phyloP scores from a whole-genome alignment of 2,888 invertebrate genomes.

The Auanema freiburgensis region DNA sequence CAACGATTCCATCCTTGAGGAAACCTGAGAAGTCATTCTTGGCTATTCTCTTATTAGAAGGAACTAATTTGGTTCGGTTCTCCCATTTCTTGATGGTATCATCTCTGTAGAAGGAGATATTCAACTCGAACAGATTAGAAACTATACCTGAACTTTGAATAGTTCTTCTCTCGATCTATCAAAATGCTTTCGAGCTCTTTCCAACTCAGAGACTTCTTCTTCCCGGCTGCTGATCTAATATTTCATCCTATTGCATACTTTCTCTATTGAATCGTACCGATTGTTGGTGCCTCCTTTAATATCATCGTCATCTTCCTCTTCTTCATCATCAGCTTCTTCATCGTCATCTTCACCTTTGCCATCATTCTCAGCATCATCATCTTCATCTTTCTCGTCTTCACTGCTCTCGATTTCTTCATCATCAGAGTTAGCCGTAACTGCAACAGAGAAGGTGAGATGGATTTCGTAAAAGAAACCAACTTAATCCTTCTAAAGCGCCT shows the following conservation, averaged over 20 bases:
- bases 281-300: conserved; percentile 16
- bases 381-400: conserved; percentile 45
- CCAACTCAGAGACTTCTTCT: conserved; percentile 10
- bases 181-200: conserved; percentile 11
- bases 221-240: no score
- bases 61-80: conserved; percentile 79
- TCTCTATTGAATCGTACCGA: no score
- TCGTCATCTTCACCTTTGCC: conserved; percentile 23
- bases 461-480: not conserved
- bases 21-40: conserved; percentile 70
- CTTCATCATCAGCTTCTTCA: conserved; percentile 16
- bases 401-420: conserved; percentile 58
- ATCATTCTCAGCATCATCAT: conserved; percentile 20
- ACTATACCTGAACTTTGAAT: conserved; percentile 31
- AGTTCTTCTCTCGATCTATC: conserved; percentile 18
- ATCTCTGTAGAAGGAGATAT: conserved; percentile 73
- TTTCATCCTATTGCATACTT: no score
- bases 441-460: not conserved
- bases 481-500: not conserved
- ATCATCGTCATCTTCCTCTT: conserved; percentile 21
- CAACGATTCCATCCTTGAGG: conserved; percentile 69
- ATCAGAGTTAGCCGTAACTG: conserved; percentile 30
- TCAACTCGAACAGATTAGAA: not conserved
- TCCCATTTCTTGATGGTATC: conserved; percentile 89
- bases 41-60: conserved; percentile 72